Evolutionary conservation across 2,888 invertebrate species (phyloP).

Genomic region (Trileptium ribeirensis): DNA sequence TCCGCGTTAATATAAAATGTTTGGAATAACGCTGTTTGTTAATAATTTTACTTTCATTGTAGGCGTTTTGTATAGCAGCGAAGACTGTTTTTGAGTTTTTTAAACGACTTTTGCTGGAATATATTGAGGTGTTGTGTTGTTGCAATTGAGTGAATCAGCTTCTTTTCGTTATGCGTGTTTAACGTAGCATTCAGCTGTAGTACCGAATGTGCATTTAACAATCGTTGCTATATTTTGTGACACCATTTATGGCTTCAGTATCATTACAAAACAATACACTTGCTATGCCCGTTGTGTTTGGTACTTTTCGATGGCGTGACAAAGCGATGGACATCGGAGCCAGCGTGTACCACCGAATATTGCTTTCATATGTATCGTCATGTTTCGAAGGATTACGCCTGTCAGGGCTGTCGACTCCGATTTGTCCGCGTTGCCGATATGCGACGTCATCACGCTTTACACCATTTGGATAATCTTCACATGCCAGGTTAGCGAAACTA

Average conservation of each 20-base stretch:
- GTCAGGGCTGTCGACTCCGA: background rate
- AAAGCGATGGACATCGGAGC: background rate
- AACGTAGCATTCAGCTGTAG: no score
- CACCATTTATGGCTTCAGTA: background rate
- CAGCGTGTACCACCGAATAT: background rate
- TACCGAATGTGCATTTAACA: no score
- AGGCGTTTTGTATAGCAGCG: no score
- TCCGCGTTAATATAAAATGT: no score
- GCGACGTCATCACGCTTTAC: background rate
- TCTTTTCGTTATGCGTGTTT: no score
- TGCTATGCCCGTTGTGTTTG: slow-evolving; percentile 14
- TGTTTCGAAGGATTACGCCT: background rate
- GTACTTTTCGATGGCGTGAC: background rate
- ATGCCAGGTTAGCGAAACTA: background rate
- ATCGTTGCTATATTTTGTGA: background rate
- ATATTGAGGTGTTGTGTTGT: no score
- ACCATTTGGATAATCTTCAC: background rate
- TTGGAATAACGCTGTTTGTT: no score
- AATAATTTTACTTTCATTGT: no score
- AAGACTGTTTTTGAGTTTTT: no score
- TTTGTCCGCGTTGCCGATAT: background rate
- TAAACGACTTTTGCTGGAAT: no score
- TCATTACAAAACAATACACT: background rate
- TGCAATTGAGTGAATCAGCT: no score
- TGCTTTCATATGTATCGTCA: background rate